Evolutionary conservation across 53 echinoderm and acorn worm species (phyloP).

Genomic region (Actinopyga echinites): DNA sequence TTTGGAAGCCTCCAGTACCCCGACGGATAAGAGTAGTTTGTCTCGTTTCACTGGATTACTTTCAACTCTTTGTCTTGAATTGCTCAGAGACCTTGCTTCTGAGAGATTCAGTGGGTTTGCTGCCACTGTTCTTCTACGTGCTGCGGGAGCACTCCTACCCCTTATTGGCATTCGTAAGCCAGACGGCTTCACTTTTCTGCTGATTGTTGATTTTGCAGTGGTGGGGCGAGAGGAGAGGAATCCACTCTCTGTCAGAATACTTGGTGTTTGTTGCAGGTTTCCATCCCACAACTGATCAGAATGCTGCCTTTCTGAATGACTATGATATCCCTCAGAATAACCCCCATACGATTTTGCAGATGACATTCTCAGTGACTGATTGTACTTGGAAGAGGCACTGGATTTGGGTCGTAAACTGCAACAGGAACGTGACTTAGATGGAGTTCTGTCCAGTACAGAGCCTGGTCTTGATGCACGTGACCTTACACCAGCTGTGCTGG

Average conservation of each 20-base stretch:
- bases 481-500: neutral
- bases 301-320: neutral
- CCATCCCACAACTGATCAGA: neutral
- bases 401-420: conserved; percentile 1
- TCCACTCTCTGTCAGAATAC: conserved; percentile 5
- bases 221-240: conserved; percentile 56
- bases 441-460: neutral
- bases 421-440: neutral
- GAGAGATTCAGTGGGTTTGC: conserved; percentile 41
- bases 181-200: neutral
- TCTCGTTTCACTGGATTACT: conserved; percentile 71
- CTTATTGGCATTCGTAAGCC: conserved; percentile 55
- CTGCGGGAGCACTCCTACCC: conserved; percentile 86
- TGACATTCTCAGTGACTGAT: neutral
- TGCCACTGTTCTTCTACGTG: conserved; percentile 36
- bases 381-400: neutral
- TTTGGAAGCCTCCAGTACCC: conserved; percentile 78
- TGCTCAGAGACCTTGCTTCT: conserved; percentile 74
- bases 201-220: conserved; percentile 77
- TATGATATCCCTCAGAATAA: neutral
- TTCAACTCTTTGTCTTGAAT: conserved; percentile 69
- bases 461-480: neutral
- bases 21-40: conserved; percentile 68
- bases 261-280: neutral
- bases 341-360: neutral